These are phyloP conservation scores for Telmatochromis sp. DNA, from an alignment of 2,113 vertebrate species.

Conservation along the genomic window DNA sequence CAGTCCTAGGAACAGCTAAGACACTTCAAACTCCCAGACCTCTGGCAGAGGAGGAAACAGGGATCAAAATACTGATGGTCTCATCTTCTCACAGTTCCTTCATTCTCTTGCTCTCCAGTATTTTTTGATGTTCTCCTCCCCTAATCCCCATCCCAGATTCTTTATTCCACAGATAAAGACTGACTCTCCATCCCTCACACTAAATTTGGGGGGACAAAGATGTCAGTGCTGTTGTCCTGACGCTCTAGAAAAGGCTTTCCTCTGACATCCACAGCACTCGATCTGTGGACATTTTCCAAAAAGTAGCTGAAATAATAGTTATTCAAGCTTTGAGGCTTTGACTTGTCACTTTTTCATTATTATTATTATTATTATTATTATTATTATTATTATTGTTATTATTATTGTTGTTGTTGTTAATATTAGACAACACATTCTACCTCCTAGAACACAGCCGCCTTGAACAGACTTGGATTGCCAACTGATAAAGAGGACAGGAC, in stretches of 20 bases:
- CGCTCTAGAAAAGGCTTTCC: background rate
- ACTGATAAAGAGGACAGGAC: background rate
- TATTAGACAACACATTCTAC: background rate
- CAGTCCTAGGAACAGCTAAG: background rate
- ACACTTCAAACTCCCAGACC: background rate
- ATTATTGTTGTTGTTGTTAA: background rate
- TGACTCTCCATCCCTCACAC: background rate
- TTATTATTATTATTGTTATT: background rate
- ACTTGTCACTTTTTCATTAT: background rate
- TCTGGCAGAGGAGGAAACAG: background rate
- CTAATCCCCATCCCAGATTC: background rate
- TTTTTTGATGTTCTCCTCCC: background rate
- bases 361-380: background rate
- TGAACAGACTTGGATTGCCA: background rate
- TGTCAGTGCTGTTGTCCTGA: background rate
- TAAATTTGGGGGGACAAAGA: background rate
- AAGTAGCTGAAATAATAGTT: background rate
- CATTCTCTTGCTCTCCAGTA: background rate
- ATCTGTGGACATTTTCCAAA: background rate
- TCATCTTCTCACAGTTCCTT: background rate
- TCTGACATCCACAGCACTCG: background rate
- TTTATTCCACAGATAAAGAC: background rate
- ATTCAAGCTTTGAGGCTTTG: background rate
- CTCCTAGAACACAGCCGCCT: rapidly evolving
- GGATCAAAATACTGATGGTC: background rate